Evolutionary conservation across 2,797 vertebrate genomes (phyloP), one percentile per base, ranked within the genome.

Genomic region (Tinamus major): DNA sequence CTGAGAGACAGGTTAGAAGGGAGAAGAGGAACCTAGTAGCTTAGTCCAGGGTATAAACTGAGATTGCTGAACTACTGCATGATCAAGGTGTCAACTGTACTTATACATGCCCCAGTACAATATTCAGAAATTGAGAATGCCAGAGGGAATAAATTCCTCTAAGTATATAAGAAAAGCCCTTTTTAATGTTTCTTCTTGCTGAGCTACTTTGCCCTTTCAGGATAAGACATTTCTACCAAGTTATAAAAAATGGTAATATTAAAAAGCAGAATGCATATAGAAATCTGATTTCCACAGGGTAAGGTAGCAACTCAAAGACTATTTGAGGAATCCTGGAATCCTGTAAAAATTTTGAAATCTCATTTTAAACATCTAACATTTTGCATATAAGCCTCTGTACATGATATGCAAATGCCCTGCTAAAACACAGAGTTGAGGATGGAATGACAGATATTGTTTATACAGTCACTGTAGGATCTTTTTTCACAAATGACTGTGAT

Each of bases 401-500:
- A 16, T 79, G 63, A 81, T 29, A 42, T 56, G 6, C 72, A 79
- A 79, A 90, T 7, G 1, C 1, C 68, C 14, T 8, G 26, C 17
- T 51, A 77, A 71, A 20, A 51, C 1, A 63, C 7, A 91, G 63
- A 63, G 48, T 16, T 67, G 6, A 4, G 20, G 19, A 48, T 75
- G 23, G 2, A 58, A 9, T 51, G 26, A 53, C 9, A 9, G 5
- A 1, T 31, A 33, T 20, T 65, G 3, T 46, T 69, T 64, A 20
- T 48, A n/a, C 10, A 65, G 49, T 51, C 24, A 59, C 11, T 76
- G 4, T 67, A 55, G 23, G 16, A 15, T 20, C 31, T 1, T 3
- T 9, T 20, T 1, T 11, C 18, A 0, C 1, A 39, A 49, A 68
- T 53, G 9, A 27, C 9, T 48, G 23, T 23, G 8, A 13, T 41